A percentile compares a stretch with the other conserved stretches of the same genome.
Conservation (phyloP, 2,797 vertebrate genomes). For the Amniataba percoides region DNA sequence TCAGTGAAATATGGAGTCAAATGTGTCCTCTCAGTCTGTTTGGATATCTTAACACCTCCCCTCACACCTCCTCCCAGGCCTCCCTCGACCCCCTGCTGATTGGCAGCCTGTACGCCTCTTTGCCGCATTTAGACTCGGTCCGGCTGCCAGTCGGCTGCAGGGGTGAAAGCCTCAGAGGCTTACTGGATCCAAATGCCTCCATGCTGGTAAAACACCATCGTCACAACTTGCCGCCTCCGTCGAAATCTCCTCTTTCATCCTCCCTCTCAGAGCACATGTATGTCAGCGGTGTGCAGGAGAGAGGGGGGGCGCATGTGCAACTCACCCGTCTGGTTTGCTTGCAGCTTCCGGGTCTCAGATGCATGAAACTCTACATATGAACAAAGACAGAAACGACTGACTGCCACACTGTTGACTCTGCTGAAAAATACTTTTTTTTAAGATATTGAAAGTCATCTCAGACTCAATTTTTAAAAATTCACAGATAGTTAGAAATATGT, state of each 20-base stretch:
- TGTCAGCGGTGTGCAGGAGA: slow-evolving; percentile 85
- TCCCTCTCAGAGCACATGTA: slow-evolving; percentile 15
- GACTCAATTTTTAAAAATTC: neutral
- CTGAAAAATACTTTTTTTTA: neutral
- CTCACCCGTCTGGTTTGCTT: slow-evolving; percentile 54
- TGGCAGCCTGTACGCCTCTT: slow-evolving; percentile 92
- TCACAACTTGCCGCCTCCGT: slow-evolving; percentile 47
- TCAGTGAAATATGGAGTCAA: slow-evolving; percentile 20
- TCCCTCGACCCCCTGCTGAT: slow-evolving; percentile 94
- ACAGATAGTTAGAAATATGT: neutral
- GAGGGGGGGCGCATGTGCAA: slow-evolving; percentile 90
- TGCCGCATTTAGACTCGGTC: slow-evolving; percentile 90
- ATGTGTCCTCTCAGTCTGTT: slow-evolving; percentile 28
- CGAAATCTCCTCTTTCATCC: slow-evolving; percentile 72
- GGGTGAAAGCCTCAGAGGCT: slow-evolving; percentile 88
- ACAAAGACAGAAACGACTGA: neutral
- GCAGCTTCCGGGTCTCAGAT: slow-evolving; percentile 24
- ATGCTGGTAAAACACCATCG: slow-evolving; percentile 90
- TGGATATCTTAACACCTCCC: slow-evolving; percentile 37
- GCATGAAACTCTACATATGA: neutral
- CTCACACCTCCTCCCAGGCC: slow-evolving; percentile 86
- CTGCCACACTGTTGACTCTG: neutral
- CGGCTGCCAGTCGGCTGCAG: slow-evolving; percentile 91
- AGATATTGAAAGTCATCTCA: neutral
- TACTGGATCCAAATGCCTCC: slow-evolving; percentile 92